Conservation (phyloP, 2,888 invertebrate species). For the Yponomeuta sedellus region DNA sequence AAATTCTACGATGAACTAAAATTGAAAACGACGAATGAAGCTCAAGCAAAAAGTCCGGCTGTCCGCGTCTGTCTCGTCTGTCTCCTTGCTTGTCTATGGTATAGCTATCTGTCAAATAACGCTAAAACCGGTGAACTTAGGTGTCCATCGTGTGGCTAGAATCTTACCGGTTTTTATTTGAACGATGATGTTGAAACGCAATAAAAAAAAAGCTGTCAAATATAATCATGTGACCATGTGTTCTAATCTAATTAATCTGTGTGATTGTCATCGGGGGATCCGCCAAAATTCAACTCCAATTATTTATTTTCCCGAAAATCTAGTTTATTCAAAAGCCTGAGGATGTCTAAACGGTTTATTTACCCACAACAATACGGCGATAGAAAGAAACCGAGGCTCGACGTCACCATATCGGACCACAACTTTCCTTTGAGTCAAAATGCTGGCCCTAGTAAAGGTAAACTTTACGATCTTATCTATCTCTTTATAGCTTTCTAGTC, state of each 20-base stretch:
- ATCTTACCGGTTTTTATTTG: background rate
- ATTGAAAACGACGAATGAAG: constrained; percentile 19
- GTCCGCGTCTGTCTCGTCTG: constrained; percentile 32
- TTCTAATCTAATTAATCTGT: no score
- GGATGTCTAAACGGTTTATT: constrained; percentile 58
- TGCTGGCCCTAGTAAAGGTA: constrained; percentile 43
- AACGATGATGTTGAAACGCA: background rate
- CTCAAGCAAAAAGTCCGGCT: constrained; percentile 30
- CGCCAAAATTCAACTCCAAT: constrained; percentile 31
- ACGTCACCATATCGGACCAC: constrained; percentile 59
- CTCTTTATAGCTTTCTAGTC: background rate
- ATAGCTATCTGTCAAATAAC: constrained; percentile 13
- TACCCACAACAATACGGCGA: constrained; percentile 53
- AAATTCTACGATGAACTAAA: constrained; percentile 67
- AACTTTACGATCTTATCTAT: background rate
- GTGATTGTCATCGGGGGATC: constrained; percentile 19
- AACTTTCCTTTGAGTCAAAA: constrained; percentile 68
- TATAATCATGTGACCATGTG: no score
- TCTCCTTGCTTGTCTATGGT: constrained; percentile 38
- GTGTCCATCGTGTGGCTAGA: background rate
- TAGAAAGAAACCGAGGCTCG: constrained; percentile 59
- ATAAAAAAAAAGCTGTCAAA: background rate
- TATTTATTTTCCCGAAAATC: constrained; percentile 1
- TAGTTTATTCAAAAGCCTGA: constrained; percentile 17
- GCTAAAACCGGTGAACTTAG: constrained; percentile 19